phyloP scores from a whole-genome alignment of 2,888 invertebrate genomes.

The Euplagia quadripunctaria region DNA sequence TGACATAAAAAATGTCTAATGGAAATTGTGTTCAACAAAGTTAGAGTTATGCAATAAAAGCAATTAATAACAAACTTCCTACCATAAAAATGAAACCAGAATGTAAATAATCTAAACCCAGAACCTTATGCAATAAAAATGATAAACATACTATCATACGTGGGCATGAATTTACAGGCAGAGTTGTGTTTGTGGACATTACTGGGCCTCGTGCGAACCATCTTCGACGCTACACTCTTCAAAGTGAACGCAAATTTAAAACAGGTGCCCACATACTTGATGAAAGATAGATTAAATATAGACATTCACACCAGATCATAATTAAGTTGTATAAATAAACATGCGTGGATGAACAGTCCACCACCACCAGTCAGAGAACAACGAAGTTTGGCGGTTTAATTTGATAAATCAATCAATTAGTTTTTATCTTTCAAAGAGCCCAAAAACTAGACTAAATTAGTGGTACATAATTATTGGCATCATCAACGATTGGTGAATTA shows the following conservation, averaged over 20 bases:
- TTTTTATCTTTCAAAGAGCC: no score
- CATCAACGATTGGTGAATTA: no score
- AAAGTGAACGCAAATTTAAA: constrained; percentile 85
- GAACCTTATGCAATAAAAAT: constrained; percentile 52
- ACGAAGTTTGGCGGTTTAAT: background rate
- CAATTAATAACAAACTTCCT: constrained; percentile 17
- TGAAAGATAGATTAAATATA: constrained; percentile 44
- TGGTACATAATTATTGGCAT: no score
- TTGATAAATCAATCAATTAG: background rate
- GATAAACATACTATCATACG: constrained; percentile 77
- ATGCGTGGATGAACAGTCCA: background rate
- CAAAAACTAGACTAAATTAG: no score
- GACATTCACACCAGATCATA: constrained; percentile 29
- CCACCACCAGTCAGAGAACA: no score
- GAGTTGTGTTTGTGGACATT: constrained; percentile 85
- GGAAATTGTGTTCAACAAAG: constrained; percentile 6
- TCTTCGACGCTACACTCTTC: constrained; percentile 86
- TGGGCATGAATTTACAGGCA: constrained; percentile 82
- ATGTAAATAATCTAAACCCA: constrained; percentile 23
- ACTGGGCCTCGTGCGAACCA: constrained; percentile 82
- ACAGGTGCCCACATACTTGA: constrained; percentile 67
- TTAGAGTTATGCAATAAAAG: constrained; percentile 14
- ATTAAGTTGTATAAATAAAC: constrained; percentile 17
- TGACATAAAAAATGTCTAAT: constrained; percentile 12
- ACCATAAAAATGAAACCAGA: constrained; percentile 29